These are phyloP conservation scores for Lasioglossum figueresi DNA, from an alignment of 2,888 invertebrate species.

Conservation along the genomic window DNA sequence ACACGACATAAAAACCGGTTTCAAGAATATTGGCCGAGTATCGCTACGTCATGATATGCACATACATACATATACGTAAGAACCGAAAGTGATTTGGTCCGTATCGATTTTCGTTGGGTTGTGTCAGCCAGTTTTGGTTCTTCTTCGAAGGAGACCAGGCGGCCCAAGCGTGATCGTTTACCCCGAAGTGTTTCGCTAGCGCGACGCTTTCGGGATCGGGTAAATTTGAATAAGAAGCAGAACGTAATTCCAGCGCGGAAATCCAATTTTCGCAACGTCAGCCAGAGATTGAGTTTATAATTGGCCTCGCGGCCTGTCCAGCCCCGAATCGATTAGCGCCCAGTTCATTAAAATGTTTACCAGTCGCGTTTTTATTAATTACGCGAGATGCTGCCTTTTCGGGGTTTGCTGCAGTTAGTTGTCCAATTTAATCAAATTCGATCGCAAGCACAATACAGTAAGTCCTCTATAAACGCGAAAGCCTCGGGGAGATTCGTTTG, in stretches of 20 bases:
- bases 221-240: slow-evolving; percentile 48
- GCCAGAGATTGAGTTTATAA: slow-evolving; percentile 57
- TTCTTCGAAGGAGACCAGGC: not conserved
- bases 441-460: not conserved
- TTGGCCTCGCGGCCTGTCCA: slow-evolving; percentile 36
- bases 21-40: not conserved
- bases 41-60: not conserved
- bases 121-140: not conserved
- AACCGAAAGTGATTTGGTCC: not conserved
- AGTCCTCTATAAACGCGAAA: too few species aligned
- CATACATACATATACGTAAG: not conserved
- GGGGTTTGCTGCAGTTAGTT: not conserved
- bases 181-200: not conserved
- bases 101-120: slow-evolving; percentile 6
- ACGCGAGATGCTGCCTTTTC: not conserved
- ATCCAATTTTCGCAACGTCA: slow-evolving; percentile 58
- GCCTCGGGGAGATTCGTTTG: too few species aligned
- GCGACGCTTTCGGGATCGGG: slow-evolving; percentile 28
- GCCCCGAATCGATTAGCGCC: slow-evolving; percentile 46
- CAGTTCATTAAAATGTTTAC: slow-evolving; percentile 54
- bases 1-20: not conserved
- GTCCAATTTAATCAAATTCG: not conserved
- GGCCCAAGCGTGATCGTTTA: not conserved
- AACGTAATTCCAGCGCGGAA: slow-evolving; percentile 29
- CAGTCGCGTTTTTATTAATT: slow-evolving; percentile 35